Base-by-base conservation (phyloP, 2,797 vertebrate species). In the Ambastaia sidthimunki region DNA sequence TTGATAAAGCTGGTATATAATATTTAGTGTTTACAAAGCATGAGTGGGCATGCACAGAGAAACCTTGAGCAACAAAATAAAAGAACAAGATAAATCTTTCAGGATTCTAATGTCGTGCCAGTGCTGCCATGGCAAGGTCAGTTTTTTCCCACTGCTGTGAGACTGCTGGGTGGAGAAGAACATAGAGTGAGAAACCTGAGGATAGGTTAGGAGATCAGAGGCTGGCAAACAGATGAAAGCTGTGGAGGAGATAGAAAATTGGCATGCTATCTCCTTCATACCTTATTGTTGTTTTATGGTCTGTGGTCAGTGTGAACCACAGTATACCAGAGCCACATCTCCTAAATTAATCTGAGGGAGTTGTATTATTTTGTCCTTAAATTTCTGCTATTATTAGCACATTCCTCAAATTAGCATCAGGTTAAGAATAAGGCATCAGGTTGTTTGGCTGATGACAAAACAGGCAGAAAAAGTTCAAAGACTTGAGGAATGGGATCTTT, bases 151-250 rank as follows among this genome's bases (percentile, higher is more conserved):
- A 66, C 54, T 44, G 21, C 68, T 65, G 75, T 57, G 52, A 34
- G 15, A 72, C 55, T 31, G 74, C 48, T 71, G 19, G 44, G 19
- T 71, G 48, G 48, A 66, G 52, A 21, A 76, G 11, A 41, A 37
- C 28, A 67, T 57, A 44, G 21, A 21, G 19, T 13, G 15, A 55
- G 21, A 54, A 70, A 68, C 59, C 4, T 70, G 71, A 79, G 54
- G 52, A 82, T 66, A 21, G 69, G 69, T 55, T 60, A 48, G 9
- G 65, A 44, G 71, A 79, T 79, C 71, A 44, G 57, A 69, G 7
- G 25, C 66, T 77, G 62, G 55, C 67, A 69, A 82, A 72, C 62
- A 76, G 72, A 76, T 76, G 34, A 81, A 82, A 82, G 66, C 28
- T 62, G 62, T 50, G 15, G 25, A 79, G 52, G 55, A 60, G 59